phyloP scores from a whole-genome alignment of 2,888 invertebrate species.

The Parnassius orleans region DNA sequence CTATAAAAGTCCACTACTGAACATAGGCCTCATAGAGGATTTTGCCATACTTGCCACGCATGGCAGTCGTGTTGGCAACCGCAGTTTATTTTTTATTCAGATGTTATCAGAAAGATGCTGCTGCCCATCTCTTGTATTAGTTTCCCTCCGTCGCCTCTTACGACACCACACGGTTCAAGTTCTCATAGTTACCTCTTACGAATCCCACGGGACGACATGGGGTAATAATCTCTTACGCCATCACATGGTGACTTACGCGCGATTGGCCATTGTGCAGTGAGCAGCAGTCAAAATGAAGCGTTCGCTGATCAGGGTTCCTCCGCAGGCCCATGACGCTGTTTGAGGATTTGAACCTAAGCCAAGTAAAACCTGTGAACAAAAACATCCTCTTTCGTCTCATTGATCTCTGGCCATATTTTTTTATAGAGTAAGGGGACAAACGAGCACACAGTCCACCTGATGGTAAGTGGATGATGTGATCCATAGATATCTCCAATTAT shows the following conservation, averaged over 20 bases:
- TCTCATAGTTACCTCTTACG: not conserved
- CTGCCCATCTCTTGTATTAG: no score
- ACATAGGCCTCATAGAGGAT: no score
- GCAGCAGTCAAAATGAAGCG: constrained; percentile 52
- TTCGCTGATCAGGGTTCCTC: constrained; percentile 51
- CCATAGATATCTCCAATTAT: no score
- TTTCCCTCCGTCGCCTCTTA: no score
- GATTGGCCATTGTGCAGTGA: constrained; percentile 43
- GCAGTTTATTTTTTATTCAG: no score
- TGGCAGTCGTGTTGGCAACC: no score
- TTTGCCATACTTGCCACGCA: no score
- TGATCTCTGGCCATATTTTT: not conserved
- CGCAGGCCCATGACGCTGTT: constrained; percentile 44
- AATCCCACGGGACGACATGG: not conserved
- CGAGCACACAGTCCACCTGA: no score
- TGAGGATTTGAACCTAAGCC: constrained; percentile 40
- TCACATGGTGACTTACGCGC: not conserved
- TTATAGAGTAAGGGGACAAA: no score
- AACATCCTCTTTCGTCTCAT: not conserved
- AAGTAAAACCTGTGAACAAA: constrained; percentile 42
- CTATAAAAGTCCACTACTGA: no score
- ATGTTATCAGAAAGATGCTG: no score
- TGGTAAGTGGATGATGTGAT: no score
- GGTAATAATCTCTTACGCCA: not conserved
- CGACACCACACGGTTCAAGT: not conserved